Evolutionary conservation across 2,888 invertebrate genomes (phyloP), one percentile per base, ranked within the genome.

Genomic region (Drosophila dives): DNA sequence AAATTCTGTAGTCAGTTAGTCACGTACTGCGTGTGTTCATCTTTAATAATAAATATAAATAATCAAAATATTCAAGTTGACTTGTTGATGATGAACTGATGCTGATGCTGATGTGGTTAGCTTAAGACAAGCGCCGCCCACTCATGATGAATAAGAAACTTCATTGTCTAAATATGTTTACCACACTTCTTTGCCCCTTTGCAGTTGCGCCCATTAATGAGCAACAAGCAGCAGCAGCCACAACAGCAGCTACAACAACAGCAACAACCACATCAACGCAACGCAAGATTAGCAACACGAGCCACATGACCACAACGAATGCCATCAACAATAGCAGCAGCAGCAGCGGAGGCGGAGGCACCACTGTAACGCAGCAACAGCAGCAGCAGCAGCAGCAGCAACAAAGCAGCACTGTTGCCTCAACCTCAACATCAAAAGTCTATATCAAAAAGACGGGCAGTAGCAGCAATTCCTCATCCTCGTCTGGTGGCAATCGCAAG

Each of bases 151-250:
- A 71, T 66, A 64, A 48, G 58, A 40, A 59, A 53, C 58, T 68
- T 68, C 75, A 73, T 63, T 72, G 59, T 50, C 64, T 68, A 72
- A 74, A 72, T 50, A 67, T 64, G 50, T 51, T 69, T 71, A 66
- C 26, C 67, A 72, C 59, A 66, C 51, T 32, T 56, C 53, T 59
- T 67, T 78, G 71, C 61, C 50, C 72, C 73, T 73, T 88, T 83
- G 62, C 90, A 91, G 91, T 92, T 87, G 90, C 92, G 55, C 92
- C 91, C 60, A 83, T 91, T 63, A 90, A 90, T 82, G 91, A 91
- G 67, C 72, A 34, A 32, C 42, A 40, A 40, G 20, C 56, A 56
- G 11, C 71, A 70, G 23, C 68, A 74, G 66, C 77, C 79, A 53
- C 81, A 51, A 42, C 81, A 77, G 6, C 48, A 49, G 6, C 26